Base-by-base conservation (phyloP, 2,888 invertebrate species). In the Cantharis nigra region DNA sequence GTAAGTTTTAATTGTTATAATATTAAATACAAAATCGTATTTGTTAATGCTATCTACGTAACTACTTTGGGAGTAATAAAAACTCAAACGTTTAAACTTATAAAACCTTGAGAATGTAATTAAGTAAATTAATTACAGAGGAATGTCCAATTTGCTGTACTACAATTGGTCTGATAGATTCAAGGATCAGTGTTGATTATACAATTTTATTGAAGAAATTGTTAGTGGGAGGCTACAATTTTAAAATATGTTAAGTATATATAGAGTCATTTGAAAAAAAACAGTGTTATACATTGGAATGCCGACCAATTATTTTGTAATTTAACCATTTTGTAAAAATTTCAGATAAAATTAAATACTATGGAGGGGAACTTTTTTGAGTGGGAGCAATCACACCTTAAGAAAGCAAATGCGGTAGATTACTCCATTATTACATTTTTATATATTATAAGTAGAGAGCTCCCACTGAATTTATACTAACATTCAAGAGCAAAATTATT, bases 141-240 rank as follows among this genome's bases (percentile, higher is more conserved):
- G 72, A 72, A 72, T 72, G 72, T 72, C 67, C 67, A 72, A 72
- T 72, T 72, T 72, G 26, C 26, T 67, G 72, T 67, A 67, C 23
- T 72, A 30, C 74, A 73, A 73, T 73, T 73, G 65, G 72, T 49
- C 71, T 67, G 49, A 65, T 73, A 67, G 62, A 67, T 26, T 73
- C 67, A 74, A 74, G 74, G 74, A 74, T 74, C 69, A 74, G 69
- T 74, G 69, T 63, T 74, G 69, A 69, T 74, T 33, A 18, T 49
- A 33, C 65, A 49, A 62, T 62, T 69, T 73, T 73, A 70, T 74
- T 70, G 63, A 74, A 30, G 20, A 69, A 16, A 20, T 14, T 63
- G 30, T 69, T 30, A 16, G 69, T 74, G 70, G 74, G 74, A 18
- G 74, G 73, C 7, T 28, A 70, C 70, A 62, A 62, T 71, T 64